Evolutionary conservation across 2,888 invertebrate species (phyloP), one percentile per base, ranked within the genome.

Genomic region (Sylvicola fuscatus): DNA sequence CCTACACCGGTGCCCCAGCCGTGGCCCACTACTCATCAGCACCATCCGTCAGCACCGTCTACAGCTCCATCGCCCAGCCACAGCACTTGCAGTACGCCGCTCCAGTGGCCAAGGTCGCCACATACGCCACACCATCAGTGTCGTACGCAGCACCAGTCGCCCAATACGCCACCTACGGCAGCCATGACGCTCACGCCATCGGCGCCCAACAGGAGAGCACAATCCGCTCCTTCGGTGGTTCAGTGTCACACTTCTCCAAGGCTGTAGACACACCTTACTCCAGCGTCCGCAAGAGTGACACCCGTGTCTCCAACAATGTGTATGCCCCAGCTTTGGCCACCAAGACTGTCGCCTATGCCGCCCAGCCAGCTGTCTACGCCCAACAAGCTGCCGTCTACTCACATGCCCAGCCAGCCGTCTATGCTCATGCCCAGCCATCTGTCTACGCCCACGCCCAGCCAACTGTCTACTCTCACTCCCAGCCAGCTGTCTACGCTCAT

Each of bases 211-310:
- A 66, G 37, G 65, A 71, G 52, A 67, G 65, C 51, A 64, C 68
- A 36, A 50, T 67, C 37, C 62, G 70, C 40, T 66, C 68, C 15
- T 60, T 65, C 40, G 70, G 65, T 39, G 66, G 58, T 41, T 66
- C 66, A 45, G 62, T 70, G 3, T 68, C 70, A 37, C 60, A 61
- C 48, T 61, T 65, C 57, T 62, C 65, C 45, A 71, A 70, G 52
- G 64, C 66, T 36, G 64, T 67, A 21, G 66, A 69, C 47, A 66
- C 66, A 35, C 64, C 69, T 37, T 69, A 65, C 59, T 67, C 68
- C 42, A 68, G 64, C 47, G 65, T 69, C 26, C 64, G 66, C 49
- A 70, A 70, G 54, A 60, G 57, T 52, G 66, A 70, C 41, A 66
- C 66, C 34, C 63, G 68, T 43, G 55, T 66, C 52, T 65, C 62